phyloP scores from a whole-genome alignment of 2,888 invertebrate species.

The Stenichneumon culpator region DNA sequence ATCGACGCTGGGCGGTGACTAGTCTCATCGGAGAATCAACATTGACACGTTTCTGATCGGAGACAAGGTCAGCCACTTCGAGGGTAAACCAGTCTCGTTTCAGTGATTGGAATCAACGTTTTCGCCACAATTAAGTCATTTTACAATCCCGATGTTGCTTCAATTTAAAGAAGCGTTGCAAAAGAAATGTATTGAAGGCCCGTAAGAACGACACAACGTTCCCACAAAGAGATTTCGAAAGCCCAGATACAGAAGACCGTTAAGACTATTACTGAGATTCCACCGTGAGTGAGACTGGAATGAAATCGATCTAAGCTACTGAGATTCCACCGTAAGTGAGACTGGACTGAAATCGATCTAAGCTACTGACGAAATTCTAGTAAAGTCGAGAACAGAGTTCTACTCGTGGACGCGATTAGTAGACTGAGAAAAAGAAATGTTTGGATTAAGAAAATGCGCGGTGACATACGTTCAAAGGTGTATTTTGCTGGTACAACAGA shows the following conservation, averaged over 20 bases:
- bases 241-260: neutral
- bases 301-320: too few relatives aligned
- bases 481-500: too few relatives aligned
- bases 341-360: too few relatives aligned
- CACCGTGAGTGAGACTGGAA: too few relatives aligned
- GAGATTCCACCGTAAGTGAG: too few relatives aligned
- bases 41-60: slow-evolving; percentile 75
- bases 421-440: too few relatives aligned
- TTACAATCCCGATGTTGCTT: neutral
- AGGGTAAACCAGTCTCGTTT: slow-evolving; percentile 74
- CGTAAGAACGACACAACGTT: neutral
- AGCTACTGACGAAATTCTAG: too few relatives aligned
- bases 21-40: slow-evolving; percentile 65
- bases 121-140: slow-evolving; percentile 33
- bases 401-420: too few relatives aligned
- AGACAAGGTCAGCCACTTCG: slow-evolving; percentile 73
- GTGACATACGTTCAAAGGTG: too few relatives aligned
- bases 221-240: neutral
- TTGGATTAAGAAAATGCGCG: too few relatives aligned
- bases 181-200: neutral
- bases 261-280: too few relatives aligned
- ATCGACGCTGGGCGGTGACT: slow-evolving; percentile 7
- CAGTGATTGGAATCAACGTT: slow-evolving; percentile 38
- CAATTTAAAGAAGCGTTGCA: neutral
- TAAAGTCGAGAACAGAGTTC: too few relatives aligned